Base-by-base conservation (phyloP, 2,113 vertebrate genomes). In the Ammodytes dubius region DNA sequence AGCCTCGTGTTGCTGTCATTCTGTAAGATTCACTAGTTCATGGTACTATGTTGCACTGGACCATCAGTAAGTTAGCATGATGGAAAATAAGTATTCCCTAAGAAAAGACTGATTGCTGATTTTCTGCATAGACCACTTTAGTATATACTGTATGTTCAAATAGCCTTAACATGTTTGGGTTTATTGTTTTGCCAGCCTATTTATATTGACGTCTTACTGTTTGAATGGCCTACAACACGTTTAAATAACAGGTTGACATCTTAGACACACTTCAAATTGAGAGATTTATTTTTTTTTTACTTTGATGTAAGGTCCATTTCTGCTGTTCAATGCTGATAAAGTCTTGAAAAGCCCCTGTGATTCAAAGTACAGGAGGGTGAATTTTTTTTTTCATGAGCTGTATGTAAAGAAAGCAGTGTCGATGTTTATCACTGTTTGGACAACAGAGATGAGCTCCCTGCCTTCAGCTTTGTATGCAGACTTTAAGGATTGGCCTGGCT, bases 401-500 rank as follows among this genome's bases (percentile, higher is more conserved):
- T 27, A 43, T 69, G 65, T 53, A 57, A 63, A 66, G 17, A 73
- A 87, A 63, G 75, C 46, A 3, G 12, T 43, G 7, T 49, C n/a
- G 60, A 74, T 68, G 14, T 35, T 39, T 59, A 66, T 82, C 69
- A 35, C 15, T 89, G 79, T 92, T 90, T 86, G 81, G 63, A 72
- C 88, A 92, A 85, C 82, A 91, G 40, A 70, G 84, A 83, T 87
- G 83, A 88, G 74, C 84, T 80, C 9, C 59, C 47, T 59, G 57
- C 67, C 56, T 42, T 63, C 68, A 73, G 72, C 78, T 84, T 78
- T 70, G 77, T 60, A 42, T 71, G 61, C 69, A 81, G 58, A 69
- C 54, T 56, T 35, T 56, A 76, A 53, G 65, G 57, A 75, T 80
- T 53, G 58, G 54, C 70, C 42, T 42, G 53, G 56, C 49, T 61